phyloP scores from a whole-genome alignment of 2,888 invertebrate species.

The Apotomis betuletana region DNA sequence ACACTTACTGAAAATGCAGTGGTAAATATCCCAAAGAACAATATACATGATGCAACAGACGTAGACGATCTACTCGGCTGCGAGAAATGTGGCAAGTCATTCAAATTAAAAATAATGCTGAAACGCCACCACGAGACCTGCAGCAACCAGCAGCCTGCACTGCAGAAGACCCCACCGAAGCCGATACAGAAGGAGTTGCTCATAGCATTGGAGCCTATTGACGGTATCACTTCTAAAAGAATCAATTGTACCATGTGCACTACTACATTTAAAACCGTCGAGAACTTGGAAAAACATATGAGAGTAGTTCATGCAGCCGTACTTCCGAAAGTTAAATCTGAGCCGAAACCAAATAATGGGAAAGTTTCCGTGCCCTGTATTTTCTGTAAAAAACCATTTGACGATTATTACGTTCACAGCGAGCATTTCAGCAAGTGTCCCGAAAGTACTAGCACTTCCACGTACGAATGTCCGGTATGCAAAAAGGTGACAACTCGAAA shows the following conservation, averaged over 20 bases:
- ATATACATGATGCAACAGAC: constrained; percentile 55
- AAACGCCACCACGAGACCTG: constrained; percentile 72
- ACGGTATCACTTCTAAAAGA: constrained; percentile 51
- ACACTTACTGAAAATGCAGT: constrained; percentile 41
- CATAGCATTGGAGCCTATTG: constrained; percentile 70
- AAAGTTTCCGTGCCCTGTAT: constrained; percentile 65
- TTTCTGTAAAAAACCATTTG: constrained; percentile 62
- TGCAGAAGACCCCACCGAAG: constrained; percentile 50
- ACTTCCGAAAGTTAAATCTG: constrained; percentile 51
- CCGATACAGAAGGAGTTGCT: constrained; percentile 62
- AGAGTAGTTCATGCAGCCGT: constrained; percentile 70
- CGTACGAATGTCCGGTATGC: constrained; percentile 67
- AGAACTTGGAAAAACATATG: constrained; percentile 73
- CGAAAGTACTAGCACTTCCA: constrained; percentile 53
- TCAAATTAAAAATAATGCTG: constrained; percentile 79
- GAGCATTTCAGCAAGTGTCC: constrained; percentile 66
- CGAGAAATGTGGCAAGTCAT: constrained; percentile 70
- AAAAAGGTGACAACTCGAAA: constrained; percentile 58
- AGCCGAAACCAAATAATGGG: constrained; percentile 43
- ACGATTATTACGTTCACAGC: constrained; percentile 65
- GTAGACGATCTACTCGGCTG: constrained; percentile 68
- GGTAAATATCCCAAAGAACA: constrained; percentile 53
- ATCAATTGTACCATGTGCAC: constrained; percentile 68
- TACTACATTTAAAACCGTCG: constrained; percentile 66
- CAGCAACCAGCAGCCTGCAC: constrained; percentile 46